phyloP scores from a whole-genome alignment of 30 jellyfish, hydroid and myxozoan genomes.

The Chironex yamaguchii region DNA sequence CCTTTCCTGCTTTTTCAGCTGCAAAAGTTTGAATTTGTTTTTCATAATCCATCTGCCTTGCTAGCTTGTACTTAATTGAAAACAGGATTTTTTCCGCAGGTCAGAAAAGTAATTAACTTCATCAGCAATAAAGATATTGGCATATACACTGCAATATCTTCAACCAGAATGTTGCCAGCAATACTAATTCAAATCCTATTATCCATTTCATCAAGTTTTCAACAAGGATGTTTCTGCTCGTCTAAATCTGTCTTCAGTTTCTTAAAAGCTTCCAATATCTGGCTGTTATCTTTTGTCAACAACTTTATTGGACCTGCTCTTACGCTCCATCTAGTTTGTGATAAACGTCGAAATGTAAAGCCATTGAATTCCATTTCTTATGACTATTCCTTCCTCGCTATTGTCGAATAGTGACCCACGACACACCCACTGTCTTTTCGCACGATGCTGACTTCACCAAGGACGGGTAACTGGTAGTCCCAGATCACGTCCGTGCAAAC shows the following conservation, averaged over 20 bases:
- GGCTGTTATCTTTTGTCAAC: slow-evolving; percentile 12
- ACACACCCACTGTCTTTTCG: too few species aligned
- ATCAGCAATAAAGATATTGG: slow-evolving; percentile 19
- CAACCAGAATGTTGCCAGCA: not conserved
- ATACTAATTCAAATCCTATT: not conserved
- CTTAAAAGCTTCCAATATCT: slow-evolving; percentile 33
- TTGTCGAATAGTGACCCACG: too few species aligned
- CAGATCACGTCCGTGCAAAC: too few species aligned
- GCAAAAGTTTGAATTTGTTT: too few species aligned
- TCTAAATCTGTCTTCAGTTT: not conserved
- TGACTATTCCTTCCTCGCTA: too few species aligned
- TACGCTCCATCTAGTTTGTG: slow-evolving; percentile 6
- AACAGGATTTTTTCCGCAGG: slow-evolving; percentile 34
- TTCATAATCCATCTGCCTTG: too few species aligned
- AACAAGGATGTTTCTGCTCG: too few species aligned
- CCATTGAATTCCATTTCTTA: too few species aligned
- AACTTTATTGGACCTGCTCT: not conserved
- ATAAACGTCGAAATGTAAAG: slow-evolving; percentile 9
- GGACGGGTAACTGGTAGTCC: too few species aligned
- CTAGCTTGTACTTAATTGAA: too few species aligned
- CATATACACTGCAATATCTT: slow-evolving; percentile 1
- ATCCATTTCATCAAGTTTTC: slow-evolving; percentile 23
- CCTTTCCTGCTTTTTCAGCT: too few species aligned
- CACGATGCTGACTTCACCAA: too few species aligned
- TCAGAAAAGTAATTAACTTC: slow-evolving; percentile 28